A percentile compares a stretch with the other conserved stretches of the same genome.
Evolutionary conservation across 2,113 vertebrate species (phyloP).

Genomic region (Dicrurus megarhynchus): DNA sequence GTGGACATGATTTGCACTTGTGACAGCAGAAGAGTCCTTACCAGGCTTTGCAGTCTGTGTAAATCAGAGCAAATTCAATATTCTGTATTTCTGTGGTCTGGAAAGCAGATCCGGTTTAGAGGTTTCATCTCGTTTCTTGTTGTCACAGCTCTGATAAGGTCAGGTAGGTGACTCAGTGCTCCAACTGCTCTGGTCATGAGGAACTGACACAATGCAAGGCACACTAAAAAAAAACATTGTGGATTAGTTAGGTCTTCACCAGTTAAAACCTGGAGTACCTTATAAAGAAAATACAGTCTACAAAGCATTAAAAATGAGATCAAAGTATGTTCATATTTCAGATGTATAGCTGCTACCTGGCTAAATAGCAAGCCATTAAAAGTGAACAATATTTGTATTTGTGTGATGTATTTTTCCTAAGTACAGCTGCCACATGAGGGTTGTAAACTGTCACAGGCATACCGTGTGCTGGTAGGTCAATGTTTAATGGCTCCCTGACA

Average conservation of each 20-base stretch:
- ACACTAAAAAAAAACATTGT: background rate
- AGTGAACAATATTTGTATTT: background rate
- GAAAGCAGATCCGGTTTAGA: background rate
- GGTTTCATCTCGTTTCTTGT: background rate
- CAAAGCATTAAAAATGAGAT: background rate
- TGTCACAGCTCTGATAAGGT: background rate
- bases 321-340: background rate
- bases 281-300: background rate
- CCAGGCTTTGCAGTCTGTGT: background rate
- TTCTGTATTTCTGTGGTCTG: background rate
- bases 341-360: background rate
- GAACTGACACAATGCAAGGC: background rate
- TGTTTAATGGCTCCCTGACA: background rate
- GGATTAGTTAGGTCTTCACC: background rate
- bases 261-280: background rate
- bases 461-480: background rate
- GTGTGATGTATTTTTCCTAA: background rate
- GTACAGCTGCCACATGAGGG: background rate
- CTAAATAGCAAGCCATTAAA: background rate
- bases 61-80: background rate
- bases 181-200: background rate
- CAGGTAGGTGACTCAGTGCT: conserved; percentile 10
- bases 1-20: background rate
- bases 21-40: background rate
- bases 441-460: background rate